Evolutionary conservation across 2,113 vertebrate species (phyloP), one percentile per base, ranked within the genome.

Genomic region (Gymnogyps californianus): DNA sequence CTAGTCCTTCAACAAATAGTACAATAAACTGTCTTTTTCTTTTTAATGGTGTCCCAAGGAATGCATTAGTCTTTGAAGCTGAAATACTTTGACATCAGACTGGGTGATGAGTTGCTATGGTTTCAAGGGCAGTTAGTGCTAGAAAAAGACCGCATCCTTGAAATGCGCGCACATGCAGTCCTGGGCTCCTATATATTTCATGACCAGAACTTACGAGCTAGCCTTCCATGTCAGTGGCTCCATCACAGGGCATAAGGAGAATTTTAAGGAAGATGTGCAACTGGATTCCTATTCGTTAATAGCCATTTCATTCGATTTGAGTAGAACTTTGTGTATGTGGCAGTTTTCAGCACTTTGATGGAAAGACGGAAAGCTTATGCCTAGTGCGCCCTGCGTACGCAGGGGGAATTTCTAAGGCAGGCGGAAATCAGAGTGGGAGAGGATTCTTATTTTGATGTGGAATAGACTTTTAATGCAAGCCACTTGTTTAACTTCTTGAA

Each of bases 81-180:
- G 96, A 98, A 97, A 82, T 95, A 94, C 96, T 98, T 98, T 97
- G 97, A 98, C 98, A 98, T 97, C 93, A 42, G 91, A 70, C 78
- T 97, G 95, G 96, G 74, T 98, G 96, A 96, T 87, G 93, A 97
- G 96, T 98, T 96, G 71, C 95, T 98, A 95, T 98, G 97, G 97
- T 97, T 98, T 97, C 96, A 97, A 83, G 96, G 98, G 96, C 96
- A 84, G 67, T 77, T 82, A 89, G 83, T 58, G 61, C 94, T 87
- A 17, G 94, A 44, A 72, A 54, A 89, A 79, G 65, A n/a, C 49
- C 13, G 8, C 74, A 46, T 84, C 92, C 91, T 90, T 91, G 91
- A 11, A 57, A 55, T 38, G 83, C 7, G 4, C 76, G 55, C 75
- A 47, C 10, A 40, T 32, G 20, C 76, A 17, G 38, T 87, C 83